phyloP scores from a whole-genome alignment of 2,888 invertebrate species.

The Noctua pronuba region DNA sequence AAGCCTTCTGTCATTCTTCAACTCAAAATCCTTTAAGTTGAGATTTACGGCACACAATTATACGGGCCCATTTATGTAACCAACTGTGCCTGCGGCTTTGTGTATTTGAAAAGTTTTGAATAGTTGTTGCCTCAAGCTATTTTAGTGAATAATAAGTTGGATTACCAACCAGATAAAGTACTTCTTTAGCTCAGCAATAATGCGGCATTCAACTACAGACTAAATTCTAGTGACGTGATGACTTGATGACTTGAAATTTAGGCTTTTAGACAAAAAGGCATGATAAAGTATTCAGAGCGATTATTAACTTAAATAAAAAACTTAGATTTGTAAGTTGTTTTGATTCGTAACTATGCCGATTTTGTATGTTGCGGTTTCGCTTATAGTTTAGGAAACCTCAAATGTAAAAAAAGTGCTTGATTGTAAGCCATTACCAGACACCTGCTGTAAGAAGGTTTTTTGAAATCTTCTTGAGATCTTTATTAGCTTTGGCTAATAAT shows the following conservation, averaged over 20 bases:
- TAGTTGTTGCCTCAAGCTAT: neutral
- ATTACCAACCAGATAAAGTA: constrained; percentile 1
- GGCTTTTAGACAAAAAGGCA: neutral
- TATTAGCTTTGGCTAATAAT: no score
- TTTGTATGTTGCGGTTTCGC: neutral
- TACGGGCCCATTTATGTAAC: neutral
- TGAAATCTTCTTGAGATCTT: no score
- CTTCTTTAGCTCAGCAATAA: neutral
- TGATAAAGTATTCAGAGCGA: neutral
- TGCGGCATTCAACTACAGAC: neutral
- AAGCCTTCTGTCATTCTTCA: neutral
- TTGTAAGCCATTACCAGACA: neutral
- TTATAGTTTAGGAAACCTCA: neutral
- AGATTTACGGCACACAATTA: neutral
- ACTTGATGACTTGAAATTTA: neutral
- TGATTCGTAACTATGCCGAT: neutral
- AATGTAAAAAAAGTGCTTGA: neutral
- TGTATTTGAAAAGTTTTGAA: constrained; percentile 1
- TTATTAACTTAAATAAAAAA: neutral
- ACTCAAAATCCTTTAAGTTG: neutral
- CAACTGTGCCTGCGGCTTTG: neutral
- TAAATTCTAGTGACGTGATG: neutral
- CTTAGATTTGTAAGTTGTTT: no score
- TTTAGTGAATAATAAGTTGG: neutral
- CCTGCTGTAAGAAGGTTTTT: no score